A percentile compares a stretch with the other conserved stretches of the same genome.
These are phyloP conservation scores for Linnaemya tessellans DNA, from an alignment of 2,888 invertebrate species.

Conservation along the genomic window DNA sequence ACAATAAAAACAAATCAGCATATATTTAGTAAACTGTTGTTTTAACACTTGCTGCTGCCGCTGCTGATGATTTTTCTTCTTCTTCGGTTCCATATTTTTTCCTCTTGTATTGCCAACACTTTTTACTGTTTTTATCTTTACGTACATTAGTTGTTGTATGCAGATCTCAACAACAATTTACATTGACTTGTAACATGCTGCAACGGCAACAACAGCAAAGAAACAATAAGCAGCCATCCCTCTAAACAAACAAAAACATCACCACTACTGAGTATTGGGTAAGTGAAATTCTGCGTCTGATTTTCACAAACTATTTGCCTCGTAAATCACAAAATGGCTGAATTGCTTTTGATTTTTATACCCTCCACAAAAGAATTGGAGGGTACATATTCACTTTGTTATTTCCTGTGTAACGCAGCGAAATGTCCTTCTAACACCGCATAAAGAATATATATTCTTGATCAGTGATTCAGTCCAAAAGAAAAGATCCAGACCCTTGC, in stretches of 20 bases:
- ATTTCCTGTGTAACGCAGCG: too few species aligned
- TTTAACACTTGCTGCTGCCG: slow-evolving; percentile 74
- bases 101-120: slow-evolving; percentile 11
- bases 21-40: slow-evolving; percentile 74
- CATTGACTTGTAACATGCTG: slow-evolving; percentile 66
- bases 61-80: slow-evolving; percentile 43
- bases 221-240: slow-evolving; percentile 47
- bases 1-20: slow-evolving; percentile 63
- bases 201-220: slow-evolving; percentile 23
- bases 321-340: too few species aligned
- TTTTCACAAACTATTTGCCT: background rate
- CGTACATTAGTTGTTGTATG: slow-evolving; percentile 59
- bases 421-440: too few species aligned
- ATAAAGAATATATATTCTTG: too few species aligned
- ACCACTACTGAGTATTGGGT: slow-evolving; percentile 41
- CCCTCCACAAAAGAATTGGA: too few species aligned
- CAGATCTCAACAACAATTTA: slow-evolving; percentile 67
- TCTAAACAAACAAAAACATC: slow-evolving; percentile 44
- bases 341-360: too few species aligned
- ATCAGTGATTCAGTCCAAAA: too few species aligned
- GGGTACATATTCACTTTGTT: too few species aligned
- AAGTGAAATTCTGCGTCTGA: slow-evolving; percentile 8
- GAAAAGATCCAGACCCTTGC: too few species aligned
- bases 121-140: slow-evolving; percentile 47
- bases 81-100: slow-evolving; percentile 1